Base-by-base conservation (phyloP, 2,888 invertebrate genomes). In the Lycophotia porphyrea region DNA sequence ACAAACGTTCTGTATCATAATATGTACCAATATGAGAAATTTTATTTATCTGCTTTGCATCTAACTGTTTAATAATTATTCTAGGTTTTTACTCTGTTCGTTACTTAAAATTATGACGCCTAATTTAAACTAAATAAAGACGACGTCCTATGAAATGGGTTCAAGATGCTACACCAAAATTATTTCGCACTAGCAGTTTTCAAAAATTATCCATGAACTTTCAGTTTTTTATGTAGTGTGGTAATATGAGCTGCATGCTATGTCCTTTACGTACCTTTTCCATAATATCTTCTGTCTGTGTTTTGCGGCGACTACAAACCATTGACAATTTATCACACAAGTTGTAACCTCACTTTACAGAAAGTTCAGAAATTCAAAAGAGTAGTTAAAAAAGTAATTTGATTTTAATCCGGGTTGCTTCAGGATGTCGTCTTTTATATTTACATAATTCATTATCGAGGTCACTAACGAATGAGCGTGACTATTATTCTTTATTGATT, bases 1-100 rank as follows among this genome's bases (percentile, higher is more conserved):
- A 90, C 92, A 91, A 90, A 91, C 90, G 89, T 87, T 89, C 87
- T 93, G 91, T 93, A 93, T 93, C 82, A 91, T 93, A 92, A 90
- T 92, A 93, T 91, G 90, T 95, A 93, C 92, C 90, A 91, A 93
- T 93, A 93, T 91, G 90, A 93, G 86, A 90, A 91, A 91, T 93
- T 89, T 91, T 95, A 95, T 95, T 95, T 95, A 95, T 94, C 92
- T 94, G 95, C 95, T 96, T 94, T 93, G 84, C 91, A 90, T 94
- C 93, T 94, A 94, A 94, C 94, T 94, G 90, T 91, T 89, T 89
- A 89, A 87, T 88, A 82, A 84, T 82, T 81, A 87, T 86, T 90
- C 92, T 93, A 91, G 87, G 88, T 93, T 93, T 94, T 94, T 94
- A 94, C 93, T 94, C 93, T 95, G 92, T 93, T 93, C 90, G 81